Conservation (phyloP, 2,888 invertebrate genomes). For the Tetranychus truncatus region DNA sequence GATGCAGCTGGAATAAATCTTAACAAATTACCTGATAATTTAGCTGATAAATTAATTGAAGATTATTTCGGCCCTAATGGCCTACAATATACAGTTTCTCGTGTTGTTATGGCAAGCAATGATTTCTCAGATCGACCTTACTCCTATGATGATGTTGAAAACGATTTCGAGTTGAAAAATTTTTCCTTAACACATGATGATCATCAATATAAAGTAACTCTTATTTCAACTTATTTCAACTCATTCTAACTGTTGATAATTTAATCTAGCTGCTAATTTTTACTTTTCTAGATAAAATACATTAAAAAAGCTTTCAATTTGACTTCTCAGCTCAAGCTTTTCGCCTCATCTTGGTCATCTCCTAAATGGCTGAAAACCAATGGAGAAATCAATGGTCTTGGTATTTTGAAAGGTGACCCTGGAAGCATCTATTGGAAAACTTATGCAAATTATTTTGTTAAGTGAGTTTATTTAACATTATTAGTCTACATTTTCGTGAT, state of each 20-base stretch:
- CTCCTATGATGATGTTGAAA: slow-evolving; percentile 52
- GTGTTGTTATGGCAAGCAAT: slow-evolving; percentile 64
- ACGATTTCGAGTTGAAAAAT: slow-evolving; percentile 19
- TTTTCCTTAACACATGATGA: slow-evolving; percentile 19
- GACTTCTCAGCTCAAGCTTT: slow-evolving; percentile 30
- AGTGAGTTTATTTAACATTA: slow-evolving; percentile 32
- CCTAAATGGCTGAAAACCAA: slow-evolving; percentile 43
- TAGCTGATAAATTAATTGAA: slow-evolving; percentile 40
- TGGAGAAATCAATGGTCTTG: slow-evolving; percentile 36
- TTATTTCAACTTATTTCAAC: too few species aligned
- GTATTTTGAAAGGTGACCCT: slow-evolving; percentile 32
- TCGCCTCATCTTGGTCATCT: slow-evolving; percentile 40
- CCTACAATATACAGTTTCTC: slow-evolving; percentile 53
- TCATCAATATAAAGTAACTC: slow-evolving; percentile 13
- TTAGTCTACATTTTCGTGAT: not conserved
- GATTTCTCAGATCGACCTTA: slow-evolving; percentile 68
- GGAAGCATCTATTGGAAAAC: slow-evolving; percentile 45
- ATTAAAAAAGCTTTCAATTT: slow-evolving; percentile 30
- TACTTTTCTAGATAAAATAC: slow-evolving; percentile 33
- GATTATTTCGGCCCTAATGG: slow-evolving; percentile 34
- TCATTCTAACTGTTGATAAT: too few species aligned
- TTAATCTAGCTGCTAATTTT: too few species aligned
- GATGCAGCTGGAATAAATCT: slow-evolving; percentile 51
- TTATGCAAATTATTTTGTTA: slow-evolving; percentile 62
- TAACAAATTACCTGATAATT: slow-evolving; percentile 39